Evolutionary conservation across 2,113 vertebrate species (phyloP).

Genomic region (Sphyrna mokarran): DNA sequence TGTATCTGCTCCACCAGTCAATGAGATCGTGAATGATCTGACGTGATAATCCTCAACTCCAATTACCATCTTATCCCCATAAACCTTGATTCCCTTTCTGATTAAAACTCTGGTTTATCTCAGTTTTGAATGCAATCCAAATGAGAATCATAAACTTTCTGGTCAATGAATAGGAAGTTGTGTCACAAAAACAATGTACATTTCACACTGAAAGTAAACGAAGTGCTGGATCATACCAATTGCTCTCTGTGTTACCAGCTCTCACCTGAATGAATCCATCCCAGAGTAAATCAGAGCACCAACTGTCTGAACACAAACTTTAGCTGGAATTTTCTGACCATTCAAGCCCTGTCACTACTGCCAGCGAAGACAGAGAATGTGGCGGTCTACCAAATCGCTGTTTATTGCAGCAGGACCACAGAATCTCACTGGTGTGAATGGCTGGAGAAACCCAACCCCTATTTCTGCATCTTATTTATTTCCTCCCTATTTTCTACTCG

Average conservation of each 20-base stretch:
- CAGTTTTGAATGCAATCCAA: background rate
- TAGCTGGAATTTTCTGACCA: no score
- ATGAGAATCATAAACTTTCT: background rate
- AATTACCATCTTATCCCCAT: no score
- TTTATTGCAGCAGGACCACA: no score
- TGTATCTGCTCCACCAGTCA: no score
- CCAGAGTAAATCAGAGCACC: background rate
- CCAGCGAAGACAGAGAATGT: no score
- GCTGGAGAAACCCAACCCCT: background rate
- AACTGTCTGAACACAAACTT: background rate
- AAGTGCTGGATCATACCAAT: background rate
- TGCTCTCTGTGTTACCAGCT: background rate
- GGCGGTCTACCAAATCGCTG: no score
- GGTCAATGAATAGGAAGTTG: background rate
- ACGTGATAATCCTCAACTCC: no score
- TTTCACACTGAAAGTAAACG: background rate
- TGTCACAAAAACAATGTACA: background rate
- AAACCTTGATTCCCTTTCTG: no score
- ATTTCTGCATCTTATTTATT: background rate
- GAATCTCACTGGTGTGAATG: no score
- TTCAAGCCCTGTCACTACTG: no score
- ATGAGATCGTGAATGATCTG: no score
- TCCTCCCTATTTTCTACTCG: background rate
- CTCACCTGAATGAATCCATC: background rate
- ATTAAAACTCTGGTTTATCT: no score